These are phyloP conservation scores for Theropithecus gelada DNA, from an alignment of 2,113 vertebrate species.

Conservation along the genomic window DNA sequence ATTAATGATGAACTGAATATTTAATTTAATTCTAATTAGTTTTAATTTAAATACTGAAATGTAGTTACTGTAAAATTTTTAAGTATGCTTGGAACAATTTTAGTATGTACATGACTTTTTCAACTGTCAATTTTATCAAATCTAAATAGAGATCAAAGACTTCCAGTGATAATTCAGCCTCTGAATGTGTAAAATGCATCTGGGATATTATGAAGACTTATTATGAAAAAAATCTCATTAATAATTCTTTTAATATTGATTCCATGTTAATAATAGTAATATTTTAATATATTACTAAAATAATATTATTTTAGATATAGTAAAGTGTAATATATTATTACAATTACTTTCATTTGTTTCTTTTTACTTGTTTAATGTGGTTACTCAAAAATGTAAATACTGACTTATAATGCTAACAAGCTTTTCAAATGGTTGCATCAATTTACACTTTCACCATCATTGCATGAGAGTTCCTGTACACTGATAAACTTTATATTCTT, in stretches of 20 bases:
- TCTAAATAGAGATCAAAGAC: neutral
- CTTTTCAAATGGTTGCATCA: neutral
- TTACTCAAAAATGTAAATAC: neutral
- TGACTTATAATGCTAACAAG: neutral
- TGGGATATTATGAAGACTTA: neutral
- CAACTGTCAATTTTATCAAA: neutral
- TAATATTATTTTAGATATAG: neutral
- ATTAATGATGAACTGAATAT: neutral
- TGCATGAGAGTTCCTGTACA: neutral
- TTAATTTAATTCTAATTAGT: neutral
- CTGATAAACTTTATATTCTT: neutral
- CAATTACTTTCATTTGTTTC: neutral
- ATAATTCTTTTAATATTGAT: neutral
- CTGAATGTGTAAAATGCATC: neutral
- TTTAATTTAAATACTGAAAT: neutral
- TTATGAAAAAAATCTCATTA: neutral
- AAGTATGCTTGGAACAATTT: neutral
- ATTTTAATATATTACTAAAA: neutral
- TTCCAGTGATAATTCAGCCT: neutral
- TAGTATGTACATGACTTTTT: neutral
- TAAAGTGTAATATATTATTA: neutral
- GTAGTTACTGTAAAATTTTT: neutral
- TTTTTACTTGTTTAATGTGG: neutral
- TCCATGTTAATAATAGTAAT: neutral
- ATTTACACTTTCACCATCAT: neutral